phyloP scores from a whole-genome alignment of 2,797 vertebrate species.

The Leptatherina wallacei region DNA sequence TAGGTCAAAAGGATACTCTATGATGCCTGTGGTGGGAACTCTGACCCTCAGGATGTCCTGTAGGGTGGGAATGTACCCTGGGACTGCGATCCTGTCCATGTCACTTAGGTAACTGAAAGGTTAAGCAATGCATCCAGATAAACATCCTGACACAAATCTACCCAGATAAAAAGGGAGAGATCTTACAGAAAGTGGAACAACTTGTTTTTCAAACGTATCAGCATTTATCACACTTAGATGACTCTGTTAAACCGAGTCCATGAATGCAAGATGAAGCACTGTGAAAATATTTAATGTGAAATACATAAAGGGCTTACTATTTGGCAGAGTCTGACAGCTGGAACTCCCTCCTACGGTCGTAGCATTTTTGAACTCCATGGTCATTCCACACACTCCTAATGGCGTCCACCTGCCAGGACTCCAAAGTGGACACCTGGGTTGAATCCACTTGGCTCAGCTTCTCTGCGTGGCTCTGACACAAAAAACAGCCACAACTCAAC shows the following conservation, averaged over 20 bases:
- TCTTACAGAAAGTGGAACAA: neutral
- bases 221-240: neutral
- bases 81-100: constrained; percentile 80
- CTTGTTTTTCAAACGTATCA: neutral
- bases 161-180: neutral
- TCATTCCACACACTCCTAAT: constrained; percentile 88
- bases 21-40: constrained; percentile 88
- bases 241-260: neutral
- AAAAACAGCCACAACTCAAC: constrained; percentile 15
- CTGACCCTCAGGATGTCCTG: constrained; percentile 89
- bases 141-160: neutral
- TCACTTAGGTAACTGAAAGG: constrained; percentile 86
- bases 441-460: constrained; percentile 80
- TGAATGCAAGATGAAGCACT: neutral
- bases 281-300: neutral
- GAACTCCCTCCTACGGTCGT: constrained; percentile 86
- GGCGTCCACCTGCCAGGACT: constrained; percentile 81
- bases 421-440: constrained; percentile 69
- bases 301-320: constrained; percentile 82
- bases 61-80: constrained; percentile 80
- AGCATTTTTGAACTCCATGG: constrained; percentile 86
- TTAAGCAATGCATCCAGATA: constrained; percentile 29
- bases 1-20: constrained; percentile 87
- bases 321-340: constrained; percentile 90
- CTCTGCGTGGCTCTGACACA: constrained; percentile 78